Base-by-base conservation (phyloP, 2,797 vertebrate species). In the Chromis chromis region DNA sequence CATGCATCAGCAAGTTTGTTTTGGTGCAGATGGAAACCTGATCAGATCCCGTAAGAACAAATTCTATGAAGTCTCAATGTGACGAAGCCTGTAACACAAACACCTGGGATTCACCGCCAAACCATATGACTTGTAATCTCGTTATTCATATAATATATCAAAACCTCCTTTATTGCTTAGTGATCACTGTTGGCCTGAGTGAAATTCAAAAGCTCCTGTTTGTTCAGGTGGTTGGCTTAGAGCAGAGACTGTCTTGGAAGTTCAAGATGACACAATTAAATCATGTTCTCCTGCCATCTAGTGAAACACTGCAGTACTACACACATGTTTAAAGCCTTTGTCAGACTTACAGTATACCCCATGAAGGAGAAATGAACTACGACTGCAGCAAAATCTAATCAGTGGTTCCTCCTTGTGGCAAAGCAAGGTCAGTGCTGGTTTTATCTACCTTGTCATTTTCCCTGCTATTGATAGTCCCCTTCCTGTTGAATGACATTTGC, bases 341-440 rank as follows among this genome's bases (percentile, higher is more conserved):
- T 36, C 25, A 25, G 22, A 19, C 19, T 12, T 7, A n/a, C n/a
- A n/a, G n/a, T n/a, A 10, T 55, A 21, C 0, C 19, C 1, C 49
- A 33, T 10, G 4, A 31, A 19, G 0, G 0, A 63, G 13, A 13
- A 10, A 19, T 14, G 10, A 65, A 16, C 7, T 48, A 3, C 0
- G 0, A 27, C 27, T 11, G 22, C 27, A 49, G 67, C 64, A 62
- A 76, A 56, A 63, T 65, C 68, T 57, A 80, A 67, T 25, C 78
- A 77, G 60, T 71, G 70, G 78, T 71, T 80, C 89, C 88, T 66
- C 83, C 89, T 86, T 76, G 90, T 89, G 92, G 91, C n/a, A 70
- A 71, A 82, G 31, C 12, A 40, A 61, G 33, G 70, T 80, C 74
- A 86, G 33, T 92, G 78, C 83, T 62, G 12, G 13, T 71, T 71